A percentile compares a stretch with the other conserved stretches of the same genome.
Evolutionary conservation across 2,797 vertebrate species (phyloP).

Genomic region (Brachyrhaphis roseni): DNA sequence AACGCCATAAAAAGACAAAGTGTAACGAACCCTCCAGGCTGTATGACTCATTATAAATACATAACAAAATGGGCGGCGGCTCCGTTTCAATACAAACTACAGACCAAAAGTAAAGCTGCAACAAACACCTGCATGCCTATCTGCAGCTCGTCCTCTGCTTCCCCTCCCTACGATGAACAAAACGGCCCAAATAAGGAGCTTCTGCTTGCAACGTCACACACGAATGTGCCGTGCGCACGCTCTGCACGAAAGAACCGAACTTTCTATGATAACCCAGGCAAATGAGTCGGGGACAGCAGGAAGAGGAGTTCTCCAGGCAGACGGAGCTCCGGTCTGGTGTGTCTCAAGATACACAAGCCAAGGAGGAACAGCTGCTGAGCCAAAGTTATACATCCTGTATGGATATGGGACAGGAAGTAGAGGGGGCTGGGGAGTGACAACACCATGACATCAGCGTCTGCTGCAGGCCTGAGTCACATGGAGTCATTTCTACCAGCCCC

Average conservation of each 20-base stretch:
- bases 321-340: neutral
- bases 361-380: neutral
- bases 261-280: conserved; percentile 40
- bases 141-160: conserved; percentile 22
- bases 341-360: neutral
- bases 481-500: neutral
- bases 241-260: conserved; percentile 5
- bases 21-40: neutral
- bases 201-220: conserved; percentile 21
- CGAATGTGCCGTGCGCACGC: conserved; percentile 23
- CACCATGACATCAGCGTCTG: conserved; percentile 52
- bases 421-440: conserved; percentile 13
- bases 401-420: conserved; percentile 43
- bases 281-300: conserved; percentile 43
- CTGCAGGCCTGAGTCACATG: conserved; percentile 49
- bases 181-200: conserved; percentile 16
- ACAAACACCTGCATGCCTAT: conserved; percentile 7
- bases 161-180: conserved; percentile 7
- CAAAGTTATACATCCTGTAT: neutral
- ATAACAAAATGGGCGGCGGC: conserved; percentile 18
- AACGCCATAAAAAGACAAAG: neutral
- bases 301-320: neutral
- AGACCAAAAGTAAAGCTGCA: conserved; percentile 11
- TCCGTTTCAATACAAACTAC: conserved; percentile 28
- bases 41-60: conserved; percentile 29